A percentile compares a stretch with the other conserved stretches of the same genome.
Evolutionary conservation across 1,140 invertebrate genomes (phyloP).

Genomic region (Riptortus pedestris): DNA sequence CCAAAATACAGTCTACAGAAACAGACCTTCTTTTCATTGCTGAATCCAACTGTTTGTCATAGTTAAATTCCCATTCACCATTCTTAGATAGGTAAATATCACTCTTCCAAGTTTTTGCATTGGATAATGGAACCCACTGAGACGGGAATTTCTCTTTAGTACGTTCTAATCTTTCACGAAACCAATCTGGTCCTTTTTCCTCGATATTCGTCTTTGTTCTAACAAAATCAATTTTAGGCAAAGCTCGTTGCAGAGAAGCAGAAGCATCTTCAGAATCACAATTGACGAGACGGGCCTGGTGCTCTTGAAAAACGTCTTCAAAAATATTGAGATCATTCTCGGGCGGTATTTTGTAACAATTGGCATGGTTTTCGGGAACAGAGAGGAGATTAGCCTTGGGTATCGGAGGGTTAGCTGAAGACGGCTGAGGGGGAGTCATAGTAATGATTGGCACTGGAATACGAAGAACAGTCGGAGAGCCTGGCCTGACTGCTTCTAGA

Average conservation of each 20-base stretch:
- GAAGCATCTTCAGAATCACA: slow-evolving; percentile 33
- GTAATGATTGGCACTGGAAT: slow-evolving; percentile 22
- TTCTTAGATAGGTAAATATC: slow-evolving; percentile 29
- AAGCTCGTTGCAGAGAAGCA: slow-evolving; percentile 17
- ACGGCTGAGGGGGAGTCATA: slow-evolving; percentile 14
- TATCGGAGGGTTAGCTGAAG: slow-evolving; percentile 1
- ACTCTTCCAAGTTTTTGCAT: slow-evolving; percentile 29
- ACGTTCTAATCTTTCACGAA: slow-evolving; percentile 19
- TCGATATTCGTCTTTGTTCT: background rate
- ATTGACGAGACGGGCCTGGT: slow-evolving; percentile 33
- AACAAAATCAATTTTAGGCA: slow-evolving; percentile 13
- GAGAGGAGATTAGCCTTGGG: slow-evolving; percentile 24
- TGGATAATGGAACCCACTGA: slow-evolving; percentile 28
- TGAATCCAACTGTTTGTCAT: slow-evolving; percentile 6
- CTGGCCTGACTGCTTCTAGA: slow-evolving; percentile 17
- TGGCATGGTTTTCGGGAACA: slow-evolving; percentile 25
- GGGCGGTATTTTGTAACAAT: slow-evolving; percentile 31
- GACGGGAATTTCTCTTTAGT: slow-evolving; percentile 10
- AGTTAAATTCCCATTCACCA: slow-evolving; percentile 27
- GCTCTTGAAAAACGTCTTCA: slow-evolving; percentile 34
- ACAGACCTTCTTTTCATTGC: slow-evolving; percentile 19
- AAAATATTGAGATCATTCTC: slow-evolving; percentile 29
- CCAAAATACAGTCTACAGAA: slow-evolving; percentile 22
- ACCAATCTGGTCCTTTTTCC: slow-evolving; percentile 16
- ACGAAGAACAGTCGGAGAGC: slow-evolving; percentile 26